Conservation (phyloP, 1,140 invertebrate species). For the Drosophila malerkotliana region DNA sequence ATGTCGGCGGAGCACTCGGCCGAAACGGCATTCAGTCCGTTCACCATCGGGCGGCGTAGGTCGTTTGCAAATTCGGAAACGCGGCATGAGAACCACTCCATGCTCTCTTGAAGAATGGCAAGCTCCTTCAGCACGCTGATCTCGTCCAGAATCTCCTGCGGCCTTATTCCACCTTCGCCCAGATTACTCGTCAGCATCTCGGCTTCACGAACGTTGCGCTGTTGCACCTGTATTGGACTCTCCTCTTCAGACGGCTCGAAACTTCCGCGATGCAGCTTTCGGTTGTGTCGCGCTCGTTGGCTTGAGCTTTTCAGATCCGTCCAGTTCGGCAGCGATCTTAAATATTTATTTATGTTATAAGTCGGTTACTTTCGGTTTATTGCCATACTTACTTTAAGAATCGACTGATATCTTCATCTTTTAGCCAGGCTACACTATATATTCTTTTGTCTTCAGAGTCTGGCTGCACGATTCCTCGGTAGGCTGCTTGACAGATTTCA, state of each 20-base stretch:
- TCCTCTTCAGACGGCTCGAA: conserved; percentile 87
- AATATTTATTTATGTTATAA: background rate
- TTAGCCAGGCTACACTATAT: conserved; percentile 95
- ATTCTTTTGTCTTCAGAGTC: conserved; percentile 91
- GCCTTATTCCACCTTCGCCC: conserved; percentile 92
- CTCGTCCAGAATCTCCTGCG: conserved; percentile 92
- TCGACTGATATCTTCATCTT: conserved; percentile 96
- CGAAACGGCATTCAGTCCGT: conserved; percentile 59
- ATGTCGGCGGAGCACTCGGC: conserved; percentile 61
- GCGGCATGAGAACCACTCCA: conserved; percentile 90
- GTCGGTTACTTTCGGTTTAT: background rate
- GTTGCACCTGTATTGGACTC: conserved; percentile 90
- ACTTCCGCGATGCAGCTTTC: conserved; percentile 70
- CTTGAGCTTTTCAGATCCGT: conserved; percentile 88
- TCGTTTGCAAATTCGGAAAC: conserved; percentile 85
- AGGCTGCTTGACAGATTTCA: conserved; percentile 90
- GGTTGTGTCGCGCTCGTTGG: conserved; percentile 80
- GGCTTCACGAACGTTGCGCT: conserved; percentile 94
- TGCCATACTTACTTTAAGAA: conserved; percentile 89
- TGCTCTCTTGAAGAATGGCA: conserved; percentile 95
- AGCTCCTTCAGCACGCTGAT: conserved; percentile 91
- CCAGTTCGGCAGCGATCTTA: conserved; percentile 93
- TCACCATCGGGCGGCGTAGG: conserved; percentile 83
- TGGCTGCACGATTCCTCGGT: conserved; percentile 91
- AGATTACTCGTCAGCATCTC: conserved; percentile 95